Evolutionary conservation across 2,888 invertebrate genomes (phyloP).

Genomic region (Coleophora deauratella): DNA sequence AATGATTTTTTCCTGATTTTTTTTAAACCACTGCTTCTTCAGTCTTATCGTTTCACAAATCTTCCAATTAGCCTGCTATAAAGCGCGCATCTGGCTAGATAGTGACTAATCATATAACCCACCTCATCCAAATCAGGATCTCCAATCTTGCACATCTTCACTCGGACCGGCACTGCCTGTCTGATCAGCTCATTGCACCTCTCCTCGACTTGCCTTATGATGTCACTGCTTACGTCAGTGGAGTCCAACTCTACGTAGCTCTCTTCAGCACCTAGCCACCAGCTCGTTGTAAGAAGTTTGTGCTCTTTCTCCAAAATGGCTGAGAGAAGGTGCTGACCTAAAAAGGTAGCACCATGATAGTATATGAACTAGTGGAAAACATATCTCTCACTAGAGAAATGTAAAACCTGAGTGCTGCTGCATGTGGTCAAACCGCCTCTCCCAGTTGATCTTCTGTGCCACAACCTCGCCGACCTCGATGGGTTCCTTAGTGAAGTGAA

Average conservation of each 20-base stretch:
- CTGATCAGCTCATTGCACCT: constrained; percentile 80
- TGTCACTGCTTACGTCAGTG: constrained; percentile 62
- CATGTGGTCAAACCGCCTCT: constrained; percentile 89
- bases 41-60: no score
- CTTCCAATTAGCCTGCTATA: no score
- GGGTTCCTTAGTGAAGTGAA: constrained; percentile 80
- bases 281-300: constrained; percentile 81
- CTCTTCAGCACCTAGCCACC: constrained; percentile 86
- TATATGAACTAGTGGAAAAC: no score
- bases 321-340: constrained; percentile 88
- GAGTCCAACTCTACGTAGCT: constrained; percentile 81
- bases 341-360: background rate
- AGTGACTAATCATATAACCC: no score
- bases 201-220: constrained; percentile 72
- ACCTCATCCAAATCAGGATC: constrained; percentile 74
- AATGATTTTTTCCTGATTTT: no score
- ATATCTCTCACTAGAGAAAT: no score
- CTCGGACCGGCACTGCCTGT: constrained; percentile 75
- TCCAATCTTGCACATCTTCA: constrained; percentile 75
- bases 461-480: constrained; percentile 78
- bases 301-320: constrained; percentile 82
- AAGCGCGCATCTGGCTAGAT: no score
- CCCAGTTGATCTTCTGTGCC: constrained; percentile 81
- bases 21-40: no score
- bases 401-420: constrained; percentile 89